These are phyloP conservation scores for Myanophis thanlyinensis DNA, from an alignment of 2,113 vertebrate species.

Conservation along the genomic window DNA sequence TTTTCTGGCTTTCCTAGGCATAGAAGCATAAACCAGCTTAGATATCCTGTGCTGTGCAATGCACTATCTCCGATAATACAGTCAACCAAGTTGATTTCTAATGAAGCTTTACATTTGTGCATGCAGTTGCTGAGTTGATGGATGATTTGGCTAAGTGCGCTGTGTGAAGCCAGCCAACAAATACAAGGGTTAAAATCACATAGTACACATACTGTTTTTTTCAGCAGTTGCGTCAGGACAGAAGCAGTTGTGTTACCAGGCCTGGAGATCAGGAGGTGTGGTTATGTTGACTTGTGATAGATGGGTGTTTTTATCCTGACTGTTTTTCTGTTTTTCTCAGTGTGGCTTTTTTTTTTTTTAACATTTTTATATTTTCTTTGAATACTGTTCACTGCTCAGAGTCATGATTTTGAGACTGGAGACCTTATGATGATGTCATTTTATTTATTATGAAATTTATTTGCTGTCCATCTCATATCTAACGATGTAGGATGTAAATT, in stretches of 20 bases:
- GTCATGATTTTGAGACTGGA: background rate
- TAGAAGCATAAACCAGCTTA: background rate
- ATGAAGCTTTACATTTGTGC: background rate
- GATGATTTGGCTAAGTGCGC: background rate
- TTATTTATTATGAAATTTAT: too few species aligned
- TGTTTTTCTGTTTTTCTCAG: background rate
- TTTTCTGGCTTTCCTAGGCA: background rate
- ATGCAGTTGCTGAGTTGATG: background rate
- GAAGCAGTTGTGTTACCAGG: background rate
- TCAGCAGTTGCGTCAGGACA: background rate
- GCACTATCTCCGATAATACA: too few species aligned
- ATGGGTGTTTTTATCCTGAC: background rate
- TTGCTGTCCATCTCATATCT: too few species aligned
- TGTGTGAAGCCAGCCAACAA: background rate
- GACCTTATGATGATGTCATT: background rate
- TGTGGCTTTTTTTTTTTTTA: background rate
- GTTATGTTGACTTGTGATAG: background rate
- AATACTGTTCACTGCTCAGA: background rate
- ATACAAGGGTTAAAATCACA: background rate
- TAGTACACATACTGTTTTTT: background rate
- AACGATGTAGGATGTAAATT: too few species aligned
- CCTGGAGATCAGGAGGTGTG: background rate
- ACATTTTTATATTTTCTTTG: background rate
- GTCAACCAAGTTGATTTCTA: background rate
- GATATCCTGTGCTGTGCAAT: background rate